A percentile compares a stretch with the other conserved stretches of the same genome.
Conservation (phyloP, 2,888 invertebrate species). For the Campoplex capitator region DNA sequence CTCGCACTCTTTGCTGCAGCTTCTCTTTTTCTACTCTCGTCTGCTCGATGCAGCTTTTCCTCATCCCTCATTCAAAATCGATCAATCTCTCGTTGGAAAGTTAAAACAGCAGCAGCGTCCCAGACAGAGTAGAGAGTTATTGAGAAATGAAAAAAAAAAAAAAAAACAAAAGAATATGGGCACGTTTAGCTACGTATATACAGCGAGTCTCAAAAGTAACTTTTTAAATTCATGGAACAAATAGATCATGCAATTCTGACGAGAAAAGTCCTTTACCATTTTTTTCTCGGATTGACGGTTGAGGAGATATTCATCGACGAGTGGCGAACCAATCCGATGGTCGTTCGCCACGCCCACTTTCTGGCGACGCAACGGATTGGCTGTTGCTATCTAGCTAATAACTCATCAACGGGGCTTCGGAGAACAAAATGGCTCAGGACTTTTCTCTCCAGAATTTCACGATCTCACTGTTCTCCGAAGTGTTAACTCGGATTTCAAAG, state of each 20-base stretch:
- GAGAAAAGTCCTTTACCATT: constrained; percentile 2
- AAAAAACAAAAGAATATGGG: neutral
- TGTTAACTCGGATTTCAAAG: neutral
- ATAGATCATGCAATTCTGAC: neutral
- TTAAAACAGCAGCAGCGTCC: constrained; percentile 44
- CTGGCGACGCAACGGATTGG: neutral
- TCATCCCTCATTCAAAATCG: constrained; percentile 40
- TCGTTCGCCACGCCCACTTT: neutral
- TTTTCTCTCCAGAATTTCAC: neutral
- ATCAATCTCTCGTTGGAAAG: constrained; percentile 66
- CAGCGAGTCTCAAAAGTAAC: neutral
- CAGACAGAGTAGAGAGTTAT: constrained; percentile 36
- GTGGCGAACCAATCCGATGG: neutral
- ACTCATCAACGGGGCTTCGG: neutral
- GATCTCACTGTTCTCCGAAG: neutral
- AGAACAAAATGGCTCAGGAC: neutral
- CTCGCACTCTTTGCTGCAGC: neutral
- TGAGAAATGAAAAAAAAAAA: constrained; percentile 37
- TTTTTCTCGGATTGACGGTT: neutral
- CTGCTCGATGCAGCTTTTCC: constrained; percentile 44
- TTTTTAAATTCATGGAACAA: neutral
- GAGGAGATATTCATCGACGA: neutral
- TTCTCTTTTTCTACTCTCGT: constrained; percentile 15
- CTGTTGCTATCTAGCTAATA: neutral
- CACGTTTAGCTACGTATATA: neutral